Percentiles rank a stretch among this genome's conserved stretches.
These are phyloP conservation scores for Marcusenius ussheri DNA, from an alignment of 2,113 vertebrate species.

Conservation along the genomic window DNA sequence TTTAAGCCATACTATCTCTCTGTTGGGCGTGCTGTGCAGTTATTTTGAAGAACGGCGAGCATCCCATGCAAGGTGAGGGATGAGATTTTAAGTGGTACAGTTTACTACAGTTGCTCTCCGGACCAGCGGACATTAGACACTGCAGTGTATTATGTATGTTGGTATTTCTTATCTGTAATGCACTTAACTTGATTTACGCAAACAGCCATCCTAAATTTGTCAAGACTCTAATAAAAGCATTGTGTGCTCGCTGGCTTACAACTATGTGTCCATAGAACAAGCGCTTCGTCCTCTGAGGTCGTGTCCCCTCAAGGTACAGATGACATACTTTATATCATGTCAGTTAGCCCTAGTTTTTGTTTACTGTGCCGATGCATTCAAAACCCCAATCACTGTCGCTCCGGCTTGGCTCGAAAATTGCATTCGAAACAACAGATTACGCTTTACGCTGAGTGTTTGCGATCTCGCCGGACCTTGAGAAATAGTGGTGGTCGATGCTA, in stretches of 20 bases:
- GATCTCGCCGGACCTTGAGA: slow-evolving; percentile 1
- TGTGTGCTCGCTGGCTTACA: background rate
- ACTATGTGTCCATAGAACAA: background rate
- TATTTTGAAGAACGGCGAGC: background rate
- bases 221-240: background rate
- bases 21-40: background rate
- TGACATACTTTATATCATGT: background rate
- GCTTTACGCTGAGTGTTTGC: background rate
- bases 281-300: background rate
- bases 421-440: background rate
- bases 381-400: background rate
- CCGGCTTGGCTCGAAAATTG: background rate
- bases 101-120: background rate
- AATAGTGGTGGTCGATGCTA: background rate
- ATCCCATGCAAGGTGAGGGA: background rate
- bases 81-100: background rate
- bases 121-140: background rate
- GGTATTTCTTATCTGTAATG: background rate
- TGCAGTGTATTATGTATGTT: background rate
- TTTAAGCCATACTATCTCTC: background rate
- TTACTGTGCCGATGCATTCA: background rate
- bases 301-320: background rate
- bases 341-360: background rate
- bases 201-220: background rate
- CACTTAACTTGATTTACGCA: background rate